phyloP scores from a whole-genome alignment of 1,140 invertebrate species.

The Atta colombica region DNA sequence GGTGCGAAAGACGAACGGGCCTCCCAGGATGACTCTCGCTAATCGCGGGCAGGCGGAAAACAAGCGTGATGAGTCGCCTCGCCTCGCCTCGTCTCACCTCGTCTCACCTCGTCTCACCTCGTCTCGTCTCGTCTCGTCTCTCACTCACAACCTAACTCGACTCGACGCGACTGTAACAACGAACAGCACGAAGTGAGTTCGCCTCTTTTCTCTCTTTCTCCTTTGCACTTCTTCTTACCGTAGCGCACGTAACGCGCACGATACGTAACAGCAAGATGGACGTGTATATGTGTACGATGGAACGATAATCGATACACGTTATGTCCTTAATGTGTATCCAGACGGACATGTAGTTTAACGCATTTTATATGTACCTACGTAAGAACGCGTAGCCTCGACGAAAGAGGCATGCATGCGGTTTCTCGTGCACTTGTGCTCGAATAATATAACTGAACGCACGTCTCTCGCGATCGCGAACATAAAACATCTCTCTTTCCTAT shows the following conservation, averaged over 20 bases:
- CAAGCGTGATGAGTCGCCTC: conserved; percentile 82
- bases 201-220: conserved; percentile 31
- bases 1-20: conserved; percentile 77
- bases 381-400: background rate
- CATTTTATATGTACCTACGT: background rate
- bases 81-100: background rate
- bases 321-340: conserved; percentile 37
- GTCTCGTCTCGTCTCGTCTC: conserved; percentile 4
- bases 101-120: background rate
- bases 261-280: conserved; percentile 17
- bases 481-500: background rate
- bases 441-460: no score
- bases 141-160: conserved; percentile 60
- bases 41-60: conserved; percentile 82
- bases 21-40: conserved; percentile 80
- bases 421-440: background rate
- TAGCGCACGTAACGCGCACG: conserved; percentile 22
- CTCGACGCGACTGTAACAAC: conserved; percentile 54
- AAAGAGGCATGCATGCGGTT: background rate
- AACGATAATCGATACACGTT: conserved; percentile 48
- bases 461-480: background rate
- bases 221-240: background rate
- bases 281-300: background rate
- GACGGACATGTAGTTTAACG: conserved; percentile 8
- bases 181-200: conserved; percentile 51